These are phyloP conservation scores for Ceratotherium simum DNA, from an alignment of 2,113 vertebrate genomes.

Conservation along the genomic window DNA sequence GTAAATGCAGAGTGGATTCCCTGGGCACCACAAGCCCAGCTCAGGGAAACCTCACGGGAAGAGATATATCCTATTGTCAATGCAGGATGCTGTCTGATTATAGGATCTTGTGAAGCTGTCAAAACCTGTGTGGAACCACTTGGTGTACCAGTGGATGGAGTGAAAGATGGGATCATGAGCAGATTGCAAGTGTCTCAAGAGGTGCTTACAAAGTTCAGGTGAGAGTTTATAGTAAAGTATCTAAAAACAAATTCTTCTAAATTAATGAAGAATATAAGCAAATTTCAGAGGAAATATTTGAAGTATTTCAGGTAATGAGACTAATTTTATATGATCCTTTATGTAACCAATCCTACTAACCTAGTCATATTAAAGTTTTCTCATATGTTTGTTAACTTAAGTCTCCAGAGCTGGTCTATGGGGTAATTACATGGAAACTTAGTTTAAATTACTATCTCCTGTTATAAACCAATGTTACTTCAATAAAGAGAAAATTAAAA, in stretches of 20 bases:
- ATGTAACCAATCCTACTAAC: background rate
- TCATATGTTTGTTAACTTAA: background rate
- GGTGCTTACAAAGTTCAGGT: background rate
- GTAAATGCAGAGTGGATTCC: background rate
- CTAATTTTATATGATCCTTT: background rate
- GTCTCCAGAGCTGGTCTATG: background rate
- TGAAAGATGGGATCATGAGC: background rate
- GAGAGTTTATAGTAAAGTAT: background rate
- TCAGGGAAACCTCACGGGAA: background rate
- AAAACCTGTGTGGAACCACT: background rate
- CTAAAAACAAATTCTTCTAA: background rate
- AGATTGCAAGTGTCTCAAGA: background rate
- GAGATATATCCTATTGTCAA: background rate
- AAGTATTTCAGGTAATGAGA: background rate
- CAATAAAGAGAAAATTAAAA: too few species aligned
- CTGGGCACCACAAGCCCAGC: background rate
- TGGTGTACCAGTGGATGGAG: background rate
- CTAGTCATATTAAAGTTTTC: background rate
- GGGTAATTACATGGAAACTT: background rate
- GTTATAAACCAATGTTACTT: too few species aligned
- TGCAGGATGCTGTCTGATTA: background rate
- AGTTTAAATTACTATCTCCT: background rate
- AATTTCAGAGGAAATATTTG: constrained; percentile 22
- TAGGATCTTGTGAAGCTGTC: background rate
- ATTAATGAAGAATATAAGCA: background rate